A percentile compares a stretch with the other conserved stretches of the same genome.
Evolutionary conservation across 2,888 invertebrate species (phyloP).

Genomic region (Notodonta dromedarius): DNA sequence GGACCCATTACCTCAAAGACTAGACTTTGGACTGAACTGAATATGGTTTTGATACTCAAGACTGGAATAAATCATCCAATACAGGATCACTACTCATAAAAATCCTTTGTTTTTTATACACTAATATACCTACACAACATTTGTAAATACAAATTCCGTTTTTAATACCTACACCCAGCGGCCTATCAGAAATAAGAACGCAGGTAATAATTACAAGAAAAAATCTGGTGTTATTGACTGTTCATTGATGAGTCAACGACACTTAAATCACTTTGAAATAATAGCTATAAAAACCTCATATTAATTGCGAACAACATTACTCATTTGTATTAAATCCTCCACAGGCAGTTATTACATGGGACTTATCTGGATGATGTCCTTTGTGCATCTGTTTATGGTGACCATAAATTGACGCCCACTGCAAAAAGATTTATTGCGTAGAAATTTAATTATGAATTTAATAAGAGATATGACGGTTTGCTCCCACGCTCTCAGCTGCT

Average conservation of each 20-base stretch:
- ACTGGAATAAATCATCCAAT: too few species aligned
- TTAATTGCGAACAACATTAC: conserved; percentile 9
- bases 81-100: too few species aligned
- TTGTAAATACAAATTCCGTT: not conserved
- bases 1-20: too few species aligned
- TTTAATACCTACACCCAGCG: not conserved
- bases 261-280: conserved; percentile 27
- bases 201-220: not conserved
- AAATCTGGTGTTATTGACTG: conserved; percentile 11
- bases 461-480: conserved; percentile 43
- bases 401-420: conserved; percentile 70
- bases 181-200: not conserved
- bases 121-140: too few species aligned
- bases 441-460: conserved; percentile 65
- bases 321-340: conserved; percentile 34
- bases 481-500: conserved; percentile 27
- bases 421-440: conserved; percentile 55
- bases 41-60: too few species aligned
- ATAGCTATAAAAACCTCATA: conserved; percentile 21
- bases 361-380: conserved; percentile 57
- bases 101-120: too few species aligned
- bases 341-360: conserved; percentile 48
- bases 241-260: conserved; percentile 24
- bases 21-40: too few species aligned
- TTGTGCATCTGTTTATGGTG: conserved; percentile 68